Evolutionary conservation across 2,113 vertebrate species (phyloP).

Genomic region (Gadus chalcogrammus): DNA sequence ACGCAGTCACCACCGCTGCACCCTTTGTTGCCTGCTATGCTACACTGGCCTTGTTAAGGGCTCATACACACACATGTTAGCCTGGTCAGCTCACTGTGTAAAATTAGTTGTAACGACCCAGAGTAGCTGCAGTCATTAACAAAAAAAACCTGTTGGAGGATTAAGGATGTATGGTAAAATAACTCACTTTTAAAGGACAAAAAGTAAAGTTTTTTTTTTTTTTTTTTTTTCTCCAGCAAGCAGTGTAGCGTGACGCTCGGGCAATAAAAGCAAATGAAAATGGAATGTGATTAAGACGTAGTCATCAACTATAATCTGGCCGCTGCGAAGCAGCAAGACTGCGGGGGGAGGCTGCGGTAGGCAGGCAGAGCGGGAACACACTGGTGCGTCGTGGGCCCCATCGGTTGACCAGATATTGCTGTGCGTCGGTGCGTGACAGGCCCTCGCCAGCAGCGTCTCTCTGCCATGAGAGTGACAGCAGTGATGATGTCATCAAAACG

Average conservation of each 20-base stretch:
- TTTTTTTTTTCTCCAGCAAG: background rate
- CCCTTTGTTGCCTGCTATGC: no score
- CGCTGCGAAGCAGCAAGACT: conserved; percentile 45
- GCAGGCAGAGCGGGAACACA: conserved; percentile 19
- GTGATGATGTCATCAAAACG: conserved; percentile 73
- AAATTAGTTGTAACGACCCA: no score
- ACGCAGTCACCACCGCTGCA: no score
- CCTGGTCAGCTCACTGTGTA: no score
- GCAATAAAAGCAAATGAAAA: conserved; percentile 67
- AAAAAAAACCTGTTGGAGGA: no score
- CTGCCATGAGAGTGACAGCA: conserved; percentile 57
- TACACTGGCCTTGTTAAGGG: no score
- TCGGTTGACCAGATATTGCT: conserved; percentile 51
- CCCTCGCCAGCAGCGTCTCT: no score
- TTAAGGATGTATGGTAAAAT: no score
- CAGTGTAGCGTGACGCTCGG: conserved; percentile 31
- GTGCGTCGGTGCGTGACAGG: conserved; percentile 62
- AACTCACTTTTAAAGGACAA: no score
- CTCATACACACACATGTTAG: no score
- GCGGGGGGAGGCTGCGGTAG: conserved; percentile 33
- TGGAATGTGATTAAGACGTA: conserved; percentile 70
- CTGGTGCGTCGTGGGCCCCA: conserved; percentile 27
- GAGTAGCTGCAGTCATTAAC: no score
- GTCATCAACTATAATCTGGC: conserved; percentile 64
- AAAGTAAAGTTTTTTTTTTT: no score